Percentiles rank a stretch among this genome's conserved stretches.
These are phyloP conservation scores for Oreotrochilus melanogaster DNA, from an alignment of 2,113 vertebrate genomes.

Conservation along the genomic window DNA sequence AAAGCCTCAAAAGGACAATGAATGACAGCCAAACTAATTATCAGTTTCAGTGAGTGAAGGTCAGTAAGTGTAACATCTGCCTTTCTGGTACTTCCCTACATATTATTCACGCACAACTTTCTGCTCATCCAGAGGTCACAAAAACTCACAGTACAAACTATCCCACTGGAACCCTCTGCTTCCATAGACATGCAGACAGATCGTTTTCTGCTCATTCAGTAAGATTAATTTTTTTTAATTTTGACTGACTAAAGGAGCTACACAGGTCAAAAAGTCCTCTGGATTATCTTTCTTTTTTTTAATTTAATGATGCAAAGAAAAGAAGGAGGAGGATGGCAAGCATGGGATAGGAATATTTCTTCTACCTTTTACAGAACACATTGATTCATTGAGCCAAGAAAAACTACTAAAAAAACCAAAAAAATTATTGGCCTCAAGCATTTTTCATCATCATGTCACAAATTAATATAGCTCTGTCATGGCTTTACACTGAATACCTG, in stretches of 20 bases:
- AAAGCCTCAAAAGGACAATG: constrained; percentile 68
- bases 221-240: background rate
- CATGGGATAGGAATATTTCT: background rate
- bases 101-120: constrained; percentile 52
- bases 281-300: background rate
- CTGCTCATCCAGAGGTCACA: constrained; percentile 59
- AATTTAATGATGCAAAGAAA: background rate
- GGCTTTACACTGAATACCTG: background rate
- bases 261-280: background rate
- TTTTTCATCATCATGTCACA: background rate
- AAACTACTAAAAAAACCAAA: background rate
- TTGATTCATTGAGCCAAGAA: background rate
- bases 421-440: background rate
- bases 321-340: background rate
- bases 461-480: background rate
- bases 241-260: background rate
- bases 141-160: constrained; percentile 39
- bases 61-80: constrained; percentile 72
- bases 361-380: background rate
- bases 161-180: constrained; percentile 21
- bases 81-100: constrained; percentile 47
- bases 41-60: constrained; percentile 63
- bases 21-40: constrained; percentile 74
- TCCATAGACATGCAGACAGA: background rate
- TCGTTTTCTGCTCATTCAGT: background rate